Evolutionary conservation across 1,140 invertebrate genomes (phyloP).

Genomic region (Calliopsis andreniformis): DNA sequence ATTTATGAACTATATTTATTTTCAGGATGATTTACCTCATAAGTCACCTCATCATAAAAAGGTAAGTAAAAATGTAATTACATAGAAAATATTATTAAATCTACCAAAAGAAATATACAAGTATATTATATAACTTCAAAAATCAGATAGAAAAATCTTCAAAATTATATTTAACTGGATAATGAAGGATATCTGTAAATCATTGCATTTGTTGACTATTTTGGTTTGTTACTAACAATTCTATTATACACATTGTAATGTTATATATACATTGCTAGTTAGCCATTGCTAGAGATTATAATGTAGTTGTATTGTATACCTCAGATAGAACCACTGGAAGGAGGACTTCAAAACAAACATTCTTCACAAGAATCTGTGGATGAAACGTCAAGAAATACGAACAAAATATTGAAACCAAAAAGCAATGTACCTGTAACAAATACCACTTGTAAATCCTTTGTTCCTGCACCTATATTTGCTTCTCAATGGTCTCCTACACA

Average conservation of each 20-base stretch:
- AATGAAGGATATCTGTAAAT: no score
- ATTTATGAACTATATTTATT: slow-evolving; percentile 30
- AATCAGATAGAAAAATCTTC: no score
- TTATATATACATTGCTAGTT: no score
- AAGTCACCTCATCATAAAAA: slow-evolving; percentile 59
- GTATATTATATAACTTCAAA: no score
- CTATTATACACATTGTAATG: no score
- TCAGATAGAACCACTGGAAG: slow-evolving; percentile 59
- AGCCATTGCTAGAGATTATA: not conserved
- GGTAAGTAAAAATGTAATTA: slow-evolving; percentile 33
- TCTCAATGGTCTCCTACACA: slow-evolving; percentile 59
- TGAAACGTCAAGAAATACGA: slow-evolving; percentile 29
- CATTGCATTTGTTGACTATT: no score
- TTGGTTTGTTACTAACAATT: no score
- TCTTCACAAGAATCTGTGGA: slow-evolving; percentile 44
- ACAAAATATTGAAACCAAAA: slow-evolving; percentile 52
- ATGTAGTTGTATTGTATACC: not conserved
- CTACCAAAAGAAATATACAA: no score
- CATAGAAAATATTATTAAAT: no score
- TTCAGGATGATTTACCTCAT: slow-evolving; percentile 67
- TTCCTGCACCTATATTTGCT: slow-evolving; percentile 49
- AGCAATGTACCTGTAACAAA: slow-evolving; percentile 41
- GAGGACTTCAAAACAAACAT: slow-evolving; percentile 50
- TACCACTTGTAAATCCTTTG: slow-evolving; percentile 55
- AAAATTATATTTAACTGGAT: no score